Evolutionary conservation across 1,140 invertebrate genomes (phyloP).

Genomic region (Pogonomyrmex californicus): DNA sequence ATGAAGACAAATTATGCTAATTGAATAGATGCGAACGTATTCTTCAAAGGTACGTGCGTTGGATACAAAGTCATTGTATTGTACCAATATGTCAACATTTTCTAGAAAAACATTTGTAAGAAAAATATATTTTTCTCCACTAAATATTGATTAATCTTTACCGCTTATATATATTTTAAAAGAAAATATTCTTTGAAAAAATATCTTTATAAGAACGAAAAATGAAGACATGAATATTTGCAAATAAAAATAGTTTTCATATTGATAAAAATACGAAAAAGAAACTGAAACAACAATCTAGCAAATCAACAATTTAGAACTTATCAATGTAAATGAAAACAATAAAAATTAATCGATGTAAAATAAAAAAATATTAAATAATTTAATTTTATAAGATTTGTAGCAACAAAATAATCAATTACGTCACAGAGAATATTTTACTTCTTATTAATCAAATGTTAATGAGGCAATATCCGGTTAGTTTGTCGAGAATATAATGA

Average conservation of each 20-base stretch:
- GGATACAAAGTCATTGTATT: not conserved
- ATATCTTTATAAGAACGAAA: not conserved
- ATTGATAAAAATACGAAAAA: not conserved
- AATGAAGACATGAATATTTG: not conserved
- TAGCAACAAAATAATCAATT: not conserved
- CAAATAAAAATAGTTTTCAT: not conserved
- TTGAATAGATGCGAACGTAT: slow-evolving; percentile 11
- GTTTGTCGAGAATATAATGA: slow-evolving; percentile 36
- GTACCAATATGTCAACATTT: not conserved
- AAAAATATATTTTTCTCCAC: not conserved
- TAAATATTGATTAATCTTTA: not conserved
- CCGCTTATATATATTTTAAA: not conserved
- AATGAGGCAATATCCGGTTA: slow-evolving; percentile 46
- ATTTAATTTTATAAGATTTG: not conserved
- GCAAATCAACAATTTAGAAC: not conserved
- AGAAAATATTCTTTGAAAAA: not conserved
- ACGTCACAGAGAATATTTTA: slow-evolving; percentile 22
- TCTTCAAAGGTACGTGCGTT: not conserved
- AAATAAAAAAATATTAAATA: slow-evolving; percentile 10
- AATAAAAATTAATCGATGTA: not conserved
- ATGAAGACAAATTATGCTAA: slow-evolving; percentile 14
- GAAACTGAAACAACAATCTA: no score
- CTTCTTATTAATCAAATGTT: slow-evolving; percentile 48
- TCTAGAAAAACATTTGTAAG: not conserved
- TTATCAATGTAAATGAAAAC: not conserved